Evolutionary conservation across 2,113 vertebrate species (phyloP), one percentile per base, ranked within the genome.

Genomic region (Pachycephala philippinensis): DNA sequence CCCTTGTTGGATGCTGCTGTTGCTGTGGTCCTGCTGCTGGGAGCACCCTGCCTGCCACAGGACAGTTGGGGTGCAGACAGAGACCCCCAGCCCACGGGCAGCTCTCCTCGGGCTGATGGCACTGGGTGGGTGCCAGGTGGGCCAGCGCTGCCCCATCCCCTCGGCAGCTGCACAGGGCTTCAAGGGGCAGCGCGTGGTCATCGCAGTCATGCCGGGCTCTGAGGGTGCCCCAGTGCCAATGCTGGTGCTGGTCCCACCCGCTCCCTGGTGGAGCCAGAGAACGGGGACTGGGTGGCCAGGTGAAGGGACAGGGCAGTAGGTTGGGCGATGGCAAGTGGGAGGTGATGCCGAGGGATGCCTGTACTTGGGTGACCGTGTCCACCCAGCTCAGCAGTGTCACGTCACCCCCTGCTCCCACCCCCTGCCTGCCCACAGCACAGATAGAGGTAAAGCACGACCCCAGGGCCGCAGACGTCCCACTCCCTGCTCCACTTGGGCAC

Each of bases 281-380:
- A 59, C 0, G 1, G 70, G 33, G 24, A 52, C 30, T 28, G 42
- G 33, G 10, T 0, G 2, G 40, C 45, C 2, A 1, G 50, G 42
- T 0, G 3, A 70, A 54, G 64, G 81, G 64, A n/a, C 1, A 2
- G 52, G 21, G 50, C 3, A 0, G 15, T 4, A 3, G 56, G 31
- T 21, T 0, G 2, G 44, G 65, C 0, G 0, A 35, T 17, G 72
- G 90, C 12, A 15, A 37, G 50, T 2, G 5, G 53, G 57, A 61
- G 27, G 44, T 3, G 75, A 44, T 19, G 35, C 26, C 0, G 6
- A n/a, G 37, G 44, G 37, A 52, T 5, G 2, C n/a, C 28, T 4
- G 3, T 22, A 11, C 50, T 19, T 1, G 33, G 81, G 60, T 42
- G 65, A 24, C 44, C 5, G 3, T 31, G 72, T 45, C 33, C 45